phyloP scores from a whole-genome alignment of 1,140 invertebrate genomes.

The Plodia interpunctella region DNA sequence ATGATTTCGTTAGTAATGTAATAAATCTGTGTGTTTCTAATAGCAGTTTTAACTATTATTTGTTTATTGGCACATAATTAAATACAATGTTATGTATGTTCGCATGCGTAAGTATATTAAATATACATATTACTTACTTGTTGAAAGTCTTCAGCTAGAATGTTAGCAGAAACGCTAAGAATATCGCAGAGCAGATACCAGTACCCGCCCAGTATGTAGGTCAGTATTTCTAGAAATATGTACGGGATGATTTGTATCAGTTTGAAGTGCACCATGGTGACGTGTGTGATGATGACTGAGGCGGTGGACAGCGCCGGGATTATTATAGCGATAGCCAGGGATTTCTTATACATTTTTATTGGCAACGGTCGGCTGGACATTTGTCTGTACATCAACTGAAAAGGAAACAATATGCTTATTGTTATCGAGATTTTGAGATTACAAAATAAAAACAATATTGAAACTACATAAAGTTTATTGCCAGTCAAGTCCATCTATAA shows the following conservation, averaged over 20 bases:
- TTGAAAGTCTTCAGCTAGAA: constrained; percentile 81
- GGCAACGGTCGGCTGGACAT: constrained; percentile 71
- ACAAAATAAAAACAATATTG: too few relatives aligned
- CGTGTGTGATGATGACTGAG: constrained; percentile 80
- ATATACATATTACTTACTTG: constrained; percentile 38
- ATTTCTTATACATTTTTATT: constrained; percentile 71
- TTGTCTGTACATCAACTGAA: constrained; percentile 76
- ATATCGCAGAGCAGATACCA: constrained; percentile 81
- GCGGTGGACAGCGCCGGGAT: constrained; percentile 78
- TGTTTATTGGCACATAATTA: too few relatives aligned
- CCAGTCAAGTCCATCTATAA: not conserved
- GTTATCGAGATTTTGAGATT: too few relatives aligned
- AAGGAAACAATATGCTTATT: constrained; percentile 19
- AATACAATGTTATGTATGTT: not conserved
- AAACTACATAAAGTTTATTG: not conserved
- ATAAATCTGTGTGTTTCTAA: too few relatives aligned
- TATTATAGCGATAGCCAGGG: constrained; percentile 71
- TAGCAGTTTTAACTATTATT: too few relatives aligned
- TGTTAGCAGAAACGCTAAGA: constrained; percentile 78
- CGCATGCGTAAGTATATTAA: not conserved
- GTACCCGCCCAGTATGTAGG: constrained; percentile 80
- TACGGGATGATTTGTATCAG: constrained; percentile 80
- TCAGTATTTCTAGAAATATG: constrained; percentile 81
- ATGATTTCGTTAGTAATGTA: too few relatives aligned
- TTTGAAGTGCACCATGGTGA: constrained; percentile 81